These are phyloP conservation scores for Nebria brevicollis DNA, from an alignment of 2,888 invertebrate genomes.

Conservation along the genomic window DNA sequence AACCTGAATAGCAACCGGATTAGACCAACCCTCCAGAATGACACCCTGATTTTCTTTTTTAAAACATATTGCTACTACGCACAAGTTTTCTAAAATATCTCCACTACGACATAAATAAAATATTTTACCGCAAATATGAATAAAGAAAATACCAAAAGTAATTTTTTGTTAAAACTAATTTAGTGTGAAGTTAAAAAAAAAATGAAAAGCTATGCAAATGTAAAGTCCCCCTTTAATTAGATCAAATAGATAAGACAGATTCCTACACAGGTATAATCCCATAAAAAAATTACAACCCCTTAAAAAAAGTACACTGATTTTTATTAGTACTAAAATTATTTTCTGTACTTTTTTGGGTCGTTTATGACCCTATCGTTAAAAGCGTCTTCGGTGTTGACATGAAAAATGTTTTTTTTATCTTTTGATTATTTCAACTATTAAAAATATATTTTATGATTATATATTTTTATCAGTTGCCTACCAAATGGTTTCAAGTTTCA, in stretches of 20 bases:
- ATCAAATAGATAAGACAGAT: conserved; percentile 3
- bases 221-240: conserved; percentile 4
- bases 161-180: not conserved
- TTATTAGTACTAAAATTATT: not conserved
- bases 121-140: no score
- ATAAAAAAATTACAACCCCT: conserved; percentile 10
- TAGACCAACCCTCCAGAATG: not conserved
- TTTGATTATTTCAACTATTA: not conserved
- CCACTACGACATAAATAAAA: not conserved
- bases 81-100: not conserved
- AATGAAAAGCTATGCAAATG: not conserved
- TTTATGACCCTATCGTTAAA: not conserved
- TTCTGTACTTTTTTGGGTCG: not conserved
- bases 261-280: not conserved
- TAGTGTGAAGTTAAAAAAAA: not conserved
- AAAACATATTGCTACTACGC: not conserved
- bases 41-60: not conserved
- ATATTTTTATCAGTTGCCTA: not conserved
- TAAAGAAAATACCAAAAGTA: no score
- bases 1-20: not conserved
- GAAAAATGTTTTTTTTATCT: not conserved
- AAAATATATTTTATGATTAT: not conserved
- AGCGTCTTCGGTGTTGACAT: not conserved
- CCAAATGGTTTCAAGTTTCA: not conserved
- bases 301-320: not conserved